A percentile compares a stretch with the other conserved stretches of the same genome.
These are phyloP conservation scores for Mallotus villosus DNA, from an alignment of 2,797 vertebrate genomes.

Conservation along the genomic window DNA sequence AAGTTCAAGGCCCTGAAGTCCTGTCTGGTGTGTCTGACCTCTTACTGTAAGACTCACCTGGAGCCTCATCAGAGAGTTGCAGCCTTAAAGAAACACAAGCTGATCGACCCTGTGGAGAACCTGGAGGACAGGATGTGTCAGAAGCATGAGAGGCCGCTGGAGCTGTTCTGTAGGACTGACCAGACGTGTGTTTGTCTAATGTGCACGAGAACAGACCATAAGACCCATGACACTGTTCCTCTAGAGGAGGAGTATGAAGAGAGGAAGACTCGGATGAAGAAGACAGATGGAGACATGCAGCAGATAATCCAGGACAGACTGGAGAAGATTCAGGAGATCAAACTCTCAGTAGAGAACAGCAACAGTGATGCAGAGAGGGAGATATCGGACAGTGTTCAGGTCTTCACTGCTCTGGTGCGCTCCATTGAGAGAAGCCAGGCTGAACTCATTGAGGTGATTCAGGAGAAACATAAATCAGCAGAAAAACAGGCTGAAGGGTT, in stretches of 20 bases:
- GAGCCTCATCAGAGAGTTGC: background rate
- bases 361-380: slow-evolving; percentile 17
- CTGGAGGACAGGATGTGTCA: slow-evolving; percentile 57
- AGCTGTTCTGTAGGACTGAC: slow-evolving; percentile 58
- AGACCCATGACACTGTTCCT: slow-evolving; percentile 37
- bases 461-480: slow-evolving; percentile 31
- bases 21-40: slow-evolving; percentile 23
- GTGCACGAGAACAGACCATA: slow-evolving; percentile 50
- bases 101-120: slow-evolving; percentile 58
- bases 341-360: slow-evolving; percentile 8
- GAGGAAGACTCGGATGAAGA: slow-evolving; percentile 33
- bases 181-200: slow-evolving; percentile 46
- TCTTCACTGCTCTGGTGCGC: slow-evolving; percentile 37
- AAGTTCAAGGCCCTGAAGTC: no score
- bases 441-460: slow-evolving; percentile 49
- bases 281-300: no score
- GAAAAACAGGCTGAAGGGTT: slow-evolving; percentile 38
- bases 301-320: no score
- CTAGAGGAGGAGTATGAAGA: slow-evolving; percentile 50
- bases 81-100: slow-evolving; percentile 60
- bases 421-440: slow-evolving; percentile 50
- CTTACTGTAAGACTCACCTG: no score
- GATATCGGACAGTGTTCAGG: slow-evolving; percentile 18
- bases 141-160: slow-evolving; percentile 47
- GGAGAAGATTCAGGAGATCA: no score